Evolutionary conservation across 2,113 vertebrate genomes (phyloP), one percentile per base, ranked within the genome.

Genomic region (Nibea albiflora): DNA sequence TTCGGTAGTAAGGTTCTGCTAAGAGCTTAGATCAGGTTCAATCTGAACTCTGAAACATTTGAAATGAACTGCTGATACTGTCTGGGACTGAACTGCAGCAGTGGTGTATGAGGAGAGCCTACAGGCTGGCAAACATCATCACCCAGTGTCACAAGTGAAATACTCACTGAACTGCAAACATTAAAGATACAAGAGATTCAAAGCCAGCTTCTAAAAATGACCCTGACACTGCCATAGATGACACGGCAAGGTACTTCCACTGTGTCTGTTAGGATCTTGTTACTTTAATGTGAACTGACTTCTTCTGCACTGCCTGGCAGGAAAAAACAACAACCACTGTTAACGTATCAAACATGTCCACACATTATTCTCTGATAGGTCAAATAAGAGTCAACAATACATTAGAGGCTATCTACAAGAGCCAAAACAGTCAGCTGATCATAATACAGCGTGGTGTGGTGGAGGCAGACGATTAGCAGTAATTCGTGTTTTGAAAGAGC

Each of bases 341-440:
- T 50, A 44, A 22, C 4, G 66, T 52, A 57, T 71, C 53, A 54
- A 61, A 31, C 16, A 78, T 73, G 60, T 57, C 82, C 73, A 69
- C 68, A 16, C 1, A 26, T 66, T 26, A 53, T 46, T 46, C 65
- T 35, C 44, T 26, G 12, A 39, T 6, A 17, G 68, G 24, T 71
- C 71, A 73, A 28, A 20, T 10, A 10, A 53, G 39, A 75, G 70
- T 69, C 71, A 60, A 49, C 46, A 83, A 78, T 78, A 84, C 88
- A 84, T 76, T 42, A 82, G 53, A 80, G 78, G 52, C 66, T 76
- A 86, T 90, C 73, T 86, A 84, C 90, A 86, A 56, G 26, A 78
- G 74, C 70, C 74, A 64, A 49, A 74, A 69, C 61, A 74, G 47
- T 69, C 17, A 71, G 78, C 76, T 83, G 73, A 57, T 74, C 69